Evolutionary conservation across 64 coral and sea anemone species (phyloP).

Genomic region (Porites lutea): DNA sequence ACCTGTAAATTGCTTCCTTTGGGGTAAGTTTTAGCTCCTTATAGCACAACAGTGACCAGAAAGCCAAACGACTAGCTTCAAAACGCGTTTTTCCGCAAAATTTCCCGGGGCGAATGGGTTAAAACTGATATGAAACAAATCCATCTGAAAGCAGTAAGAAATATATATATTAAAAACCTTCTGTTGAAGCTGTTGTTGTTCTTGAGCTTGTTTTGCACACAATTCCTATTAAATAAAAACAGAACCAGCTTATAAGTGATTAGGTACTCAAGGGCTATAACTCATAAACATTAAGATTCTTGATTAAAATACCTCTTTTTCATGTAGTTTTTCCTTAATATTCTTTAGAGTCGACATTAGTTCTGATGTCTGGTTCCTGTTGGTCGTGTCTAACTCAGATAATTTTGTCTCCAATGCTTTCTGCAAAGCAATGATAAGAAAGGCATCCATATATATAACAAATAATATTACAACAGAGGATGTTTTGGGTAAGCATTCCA

Average conservation of each 20-base stretch:
- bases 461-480: too few relatives aligned
- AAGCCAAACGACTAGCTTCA: too few relatives aligned
- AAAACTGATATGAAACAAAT: background rate
- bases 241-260: background rate
- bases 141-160: background rate
- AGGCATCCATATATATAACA: too few relatives aligned
- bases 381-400: conserved; percentile 56
- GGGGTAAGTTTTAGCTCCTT: too few relatives aligned
- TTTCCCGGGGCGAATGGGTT: too few relatives aligned
- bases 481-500: too few relatives aligned
- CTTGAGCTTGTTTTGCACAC: conserved; percentile 75
- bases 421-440: conserved; percentile 14
- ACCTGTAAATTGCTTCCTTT: too few relatives aligned
- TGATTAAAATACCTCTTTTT: conserved; percentile 70
- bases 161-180: conserved; percentile 18
- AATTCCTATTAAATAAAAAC: conserved; percentile 55
- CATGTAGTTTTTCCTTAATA: conserved; percentile 82
- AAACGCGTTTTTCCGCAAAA: too few relatives aligned
- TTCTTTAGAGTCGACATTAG: conserved; percentile 75
- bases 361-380: conserved; percentile 75
- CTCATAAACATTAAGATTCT: too few relatives aligned
- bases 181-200: conserved; percentile 60
- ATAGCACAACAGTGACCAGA: too few relatives aligned
- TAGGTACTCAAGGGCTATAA: background rate
- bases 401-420: conserved; percentile 66